Evolutionary conservation across 2,797 vertebrate genomes (phyloP).

Genomic region (Urocyon cinereoargenteus): DNA sequence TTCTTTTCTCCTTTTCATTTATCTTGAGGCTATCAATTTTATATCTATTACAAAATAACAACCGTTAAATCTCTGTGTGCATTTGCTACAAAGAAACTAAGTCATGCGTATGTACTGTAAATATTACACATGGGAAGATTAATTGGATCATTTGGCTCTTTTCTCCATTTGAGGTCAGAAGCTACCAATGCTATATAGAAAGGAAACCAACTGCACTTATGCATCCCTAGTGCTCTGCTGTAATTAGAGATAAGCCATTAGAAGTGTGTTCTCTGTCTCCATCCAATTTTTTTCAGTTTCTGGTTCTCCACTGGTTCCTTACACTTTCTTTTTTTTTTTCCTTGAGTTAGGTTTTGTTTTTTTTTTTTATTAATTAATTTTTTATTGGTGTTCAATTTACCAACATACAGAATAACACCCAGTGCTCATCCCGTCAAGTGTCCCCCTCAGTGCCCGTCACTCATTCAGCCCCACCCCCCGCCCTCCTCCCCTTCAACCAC

Average conservation of each 20-base stretch:
- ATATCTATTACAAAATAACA: conserved; percentile 59
- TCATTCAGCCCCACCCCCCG: too few relatives aligned
- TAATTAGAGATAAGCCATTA: background rate
- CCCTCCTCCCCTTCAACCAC: too few relatives aligned
- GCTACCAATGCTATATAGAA: background rate
- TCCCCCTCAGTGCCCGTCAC: too few relatives aligned
- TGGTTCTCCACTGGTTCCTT: background rate
- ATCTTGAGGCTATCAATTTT: conserved; percentile 24
- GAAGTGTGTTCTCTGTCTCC: background rate
- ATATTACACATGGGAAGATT: conserved; percentile 46
- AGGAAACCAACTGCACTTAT: background rate
- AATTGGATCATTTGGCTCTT: conserved; percentile 47
- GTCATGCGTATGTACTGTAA: conserved; percentile 13
- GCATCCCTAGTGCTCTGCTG: background rate
- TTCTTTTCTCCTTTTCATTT: conserved; percentile 58
- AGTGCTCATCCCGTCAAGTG: too few relatives aligned
- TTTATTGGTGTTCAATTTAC: too few relatives aligned
- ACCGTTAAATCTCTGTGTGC: background rate
- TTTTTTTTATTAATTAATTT: too few relatives aligned
- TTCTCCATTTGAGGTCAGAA: background rate
- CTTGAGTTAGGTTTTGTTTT: too few relatives aligned
- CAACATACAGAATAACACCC: too few relatives aligned
- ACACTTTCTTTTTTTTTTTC: too few relatives aligned
- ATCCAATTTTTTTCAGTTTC: background rate
- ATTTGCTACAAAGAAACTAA: conserved; percentile 30